phyloP scores from a whole-genome alignment of 2,888 invertebrate genomes.

The Eupithecia dodoneata region DNA sequence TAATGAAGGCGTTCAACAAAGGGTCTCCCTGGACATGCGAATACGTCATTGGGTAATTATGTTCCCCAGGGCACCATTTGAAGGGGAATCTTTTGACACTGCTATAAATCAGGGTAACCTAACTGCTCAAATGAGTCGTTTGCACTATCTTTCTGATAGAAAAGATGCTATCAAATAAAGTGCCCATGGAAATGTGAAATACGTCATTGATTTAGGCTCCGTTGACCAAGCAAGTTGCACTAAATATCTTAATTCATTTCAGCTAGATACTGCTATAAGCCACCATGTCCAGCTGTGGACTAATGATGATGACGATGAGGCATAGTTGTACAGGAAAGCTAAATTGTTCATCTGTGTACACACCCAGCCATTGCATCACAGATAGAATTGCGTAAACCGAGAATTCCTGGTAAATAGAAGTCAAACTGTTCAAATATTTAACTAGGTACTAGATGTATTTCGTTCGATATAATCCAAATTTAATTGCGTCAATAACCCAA shows the following conservation, averaged over 20 bases:
- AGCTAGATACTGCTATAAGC: conserved; percentile 11
- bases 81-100: conserved; percentile 53
- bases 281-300: too few species aligned
- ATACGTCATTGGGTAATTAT: conserved; percentile 59
- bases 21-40: conserved; percentile 56
- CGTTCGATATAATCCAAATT: conserved; percentile 39
- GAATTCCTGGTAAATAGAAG: conserved; percentile 58
- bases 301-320: too few species aligned
- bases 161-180: background rate
- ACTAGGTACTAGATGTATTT: conserved; percentile 34
- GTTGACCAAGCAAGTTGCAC: conserved; percentile 16
- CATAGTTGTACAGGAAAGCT: conserved; percentile 38
- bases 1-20: conserved; percentile 59
- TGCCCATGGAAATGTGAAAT: background rate
- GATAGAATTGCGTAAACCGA: conserved; percentile 64
- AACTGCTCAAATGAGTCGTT: conserved; percentile 60
- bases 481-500: conserved; percentile 22
- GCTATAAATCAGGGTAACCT: conserved; percentile 68
- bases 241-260: conserved; percentile 22
- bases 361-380: conserved; percentile 64
- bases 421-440: conserved; percentile 68
- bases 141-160: conserved; percentile 46
- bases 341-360: conserved; percentile 68
- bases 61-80: conserved; percentile 61
- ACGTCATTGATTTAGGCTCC: background rate